These are phyloP conservation scores for Macrotus californicus DNA, from an alignment of 2,113 vertebrate genomes.

Conservation along the genomic window DNA sequence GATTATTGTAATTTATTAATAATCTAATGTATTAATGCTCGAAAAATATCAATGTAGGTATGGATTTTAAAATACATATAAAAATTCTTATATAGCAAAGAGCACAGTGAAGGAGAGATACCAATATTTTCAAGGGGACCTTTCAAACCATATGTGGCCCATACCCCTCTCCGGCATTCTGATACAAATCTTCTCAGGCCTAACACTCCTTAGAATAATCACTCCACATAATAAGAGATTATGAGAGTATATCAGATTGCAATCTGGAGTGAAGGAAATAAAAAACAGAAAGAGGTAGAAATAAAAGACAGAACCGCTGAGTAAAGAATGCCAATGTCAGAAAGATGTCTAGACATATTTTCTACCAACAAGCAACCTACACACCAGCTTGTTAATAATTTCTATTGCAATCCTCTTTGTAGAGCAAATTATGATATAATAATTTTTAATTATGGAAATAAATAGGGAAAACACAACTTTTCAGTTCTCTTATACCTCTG, in stretches of 20 bases:
- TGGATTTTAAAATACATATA: neutral
- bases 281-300: neutral
- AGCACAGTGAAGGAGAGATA: neutral
- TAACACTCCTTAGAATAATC: neutral
- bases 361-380: neutral
- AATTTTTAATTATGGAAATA: neutral
- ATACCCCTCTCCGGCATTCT: neutral
- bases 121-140: neutral
- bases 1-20: neutral
- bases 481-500: neutral
- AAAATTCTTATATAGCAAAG: neutral
- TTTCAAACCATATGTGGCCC: neutral
- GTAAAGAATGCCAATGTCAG: neutral
- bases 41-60: neutral
- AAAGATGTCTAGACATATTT: neutral
- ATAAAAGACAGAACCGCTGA: neutral
- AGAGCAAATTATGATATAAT: neutral
- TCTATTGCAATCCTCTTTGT: neutral
- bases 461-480: neutral
- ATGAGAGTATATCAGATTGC: neutral
- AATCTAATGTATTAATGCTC: neutral
- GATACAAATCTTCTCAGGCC: neutral
- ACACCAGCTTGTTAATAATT: neutral
- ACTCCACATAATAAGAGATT: neutral
- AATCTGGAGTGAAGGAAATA: neutral